Percentiles rank a stretch among this genome's conserved stretches.
Evolutionary conservation across 2,888 invertebrate genomes (phyloP).

Genomic region (Hipparchia sbordonii): DNA sequence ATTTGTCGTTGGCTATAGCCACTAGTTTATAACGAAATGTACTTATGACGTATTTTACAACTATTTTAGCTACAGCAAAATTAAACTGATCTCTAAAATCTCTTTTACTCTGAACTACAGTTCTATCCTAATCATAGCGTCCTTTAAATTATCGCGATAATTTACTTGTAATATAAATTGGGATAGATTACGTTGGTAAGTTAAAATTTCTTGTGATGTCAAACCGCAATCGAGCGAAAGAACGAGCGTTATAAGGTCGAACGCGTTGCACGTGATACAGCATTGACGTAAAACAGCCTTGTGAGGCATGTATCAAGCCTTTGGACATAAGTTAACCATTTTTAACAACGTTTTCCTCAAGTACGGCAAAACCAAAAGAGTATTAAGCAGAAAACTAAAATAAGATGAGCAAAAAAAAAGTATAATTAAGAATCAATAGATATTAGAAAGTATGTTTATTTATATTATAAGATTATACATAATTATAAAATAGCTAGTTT

Average conservation of each 20-base stretch:
- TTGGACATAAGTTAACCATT: constrained; percentile 36
- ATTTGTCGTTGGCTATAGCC: background rate
- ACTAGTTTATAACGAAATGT: too few relatives aligned
- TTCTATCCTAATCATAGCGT: too few relatives aligned
- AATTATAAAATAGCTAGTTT: too few relatives aligned
- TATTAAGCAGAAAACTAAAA: too few relatives aligned
- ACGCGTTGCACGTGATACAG: constrained; percentile 56
- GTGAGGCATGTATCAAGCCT: constrained; percentile 38
- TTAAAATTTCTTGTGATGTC: constrained; percentile 21
- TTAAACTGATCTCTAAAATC: too few relatives aligned
- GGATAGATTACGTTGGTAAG: background rate
- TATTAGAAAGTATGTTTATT: too few relatives aligned
- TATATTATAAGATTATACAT: too few relatives aligned
- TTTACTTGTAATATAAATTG: background rate
- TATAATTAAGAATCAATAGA: too few relatives aligned
- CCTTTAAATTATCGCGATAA: background rate
- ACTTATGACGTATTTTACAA: too few relatives aligned
- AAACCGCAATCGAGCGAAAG: constrained; percentile 28
- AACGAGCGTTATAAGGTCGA: constrained; percentile 52
- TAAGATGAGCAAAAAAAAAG: too few relatives aligned
- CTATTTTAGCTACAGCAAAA: too few relatives aligned
- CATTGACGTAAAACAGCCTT: constrained; percentile 58
- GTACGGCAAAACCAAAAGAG: background rate
- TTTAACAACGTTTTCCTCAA: constrained; percentile 7
- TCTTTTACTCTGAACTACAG: too few relatives aligned